Conservation (phyloP, 1,140 invertebrate genomes). For the Papilio aristodemus region DNA sequence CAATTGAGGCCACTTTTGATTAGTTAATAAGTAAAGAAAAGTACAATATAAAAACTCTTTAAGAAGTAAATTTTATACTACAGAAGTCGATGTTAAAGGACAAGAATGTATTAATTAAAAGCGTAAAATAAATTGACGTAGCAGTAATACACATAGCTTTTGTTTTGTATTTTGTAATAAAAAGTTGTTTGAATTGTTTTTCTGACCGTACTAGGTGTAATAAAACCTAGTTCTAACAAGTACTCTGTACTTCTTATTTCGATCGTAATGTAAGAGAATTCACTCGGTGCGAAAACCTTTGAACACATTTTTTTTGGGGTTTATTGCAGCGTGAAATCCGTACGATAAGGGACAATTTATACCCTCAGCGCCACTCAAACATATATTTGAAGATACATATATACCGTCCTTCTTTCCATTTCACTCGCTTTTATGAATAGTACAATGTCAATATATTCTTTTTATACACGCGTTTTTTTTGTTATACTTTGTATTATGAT, state of each 20-base stretch:
- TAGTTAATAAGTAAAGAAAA: neutral
- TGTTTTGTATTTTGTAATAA: too few species aligned
- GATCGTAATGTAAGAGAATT: conserved; percentile 21
- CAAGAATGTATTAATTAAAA: too few species aligned
- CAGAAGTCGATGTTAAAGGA: too few species aligned
- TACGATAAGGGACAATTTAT: conserved; percentile 27
- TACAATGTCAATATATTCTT: conserved; percentile 3
- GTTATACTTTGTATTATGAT: neutral
- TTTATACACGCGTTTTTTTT: neutral
- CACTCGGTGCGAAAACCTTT: conserved; percentile 1
- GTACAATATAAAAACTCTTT: too few species aligned
- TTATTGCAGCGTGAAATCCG: conserved; percentile 27
- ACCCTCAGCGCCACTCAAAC: conserved; percentile 10
- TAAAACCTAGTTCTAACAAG: conserved; percentile 4
- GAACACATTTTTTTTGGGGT: conserved; percentile 17
- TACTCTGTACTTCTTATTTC: neutral
- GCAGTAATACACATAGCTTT: too few species aligned
- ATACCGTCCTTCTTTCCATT: conserved; percentile 22
- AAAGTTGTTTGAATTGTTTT: neutral
- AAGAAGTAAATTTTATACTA: too few species aligned
- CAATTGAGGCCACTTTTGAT: neutral
- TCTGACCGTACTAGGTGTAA: neutral
- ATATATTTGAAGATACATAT: conserved; percentile 20
- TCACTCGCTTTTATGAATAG: conserved; percentile 18
- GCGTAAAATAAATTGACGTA: too few species aligned